Conservation (phyloP, 2,888 invertebrate genomes). For the Drosophila eohydei region DNA sequence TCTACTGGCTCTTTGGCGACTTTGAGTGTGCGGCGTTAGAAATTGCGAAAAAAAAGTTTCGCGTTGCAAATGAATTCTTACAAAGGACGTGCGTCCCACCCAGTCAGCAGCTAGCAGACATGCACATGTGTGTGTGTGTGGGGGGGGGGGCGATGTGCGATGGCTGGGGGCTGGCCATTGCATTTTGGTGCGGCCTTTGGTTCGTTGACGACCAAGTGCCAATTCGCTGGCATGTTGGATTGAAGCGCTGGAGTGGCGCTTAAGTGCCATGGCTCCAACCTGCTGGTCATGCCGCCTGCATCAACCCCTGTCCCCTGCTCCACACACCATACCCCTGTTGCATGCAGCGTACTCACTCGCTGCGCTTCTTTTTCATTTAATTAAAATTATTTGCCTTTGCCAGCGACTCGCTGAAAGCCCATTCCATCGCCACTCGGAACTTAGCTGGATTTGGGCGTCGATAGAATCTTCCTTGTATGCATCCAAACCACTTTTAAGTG, state of each 20-base stretch:
- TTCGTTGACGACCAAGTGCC: constrained; percentile 78
- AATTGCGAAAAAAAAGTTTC: constrained; percentile 79
- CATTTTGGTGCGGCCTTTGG: constrained; percentile 74
- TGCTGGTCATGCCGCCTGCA: constrained; percentile 23
- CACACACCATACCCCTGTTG: neutral
- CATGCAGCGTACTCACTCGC: constrained; percentile 29
- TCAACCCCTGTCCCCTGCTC: neutral
- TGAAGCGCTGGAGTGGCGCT: constrained; percentile 73
- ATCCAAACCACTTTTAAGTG: constrained; percentile 51
- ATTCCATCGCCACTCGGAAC: constrained; percentile 46
- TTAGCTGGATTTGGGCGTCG: constrained; percentile 59
- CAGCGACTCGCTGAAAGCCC: constrained; percentile 32
- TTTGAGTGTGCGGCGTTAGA: constrained; percentile 77
- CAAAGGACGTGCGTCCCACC: constrained; percentile 65
- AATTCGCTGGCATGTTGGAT: constrained; percentile 73
- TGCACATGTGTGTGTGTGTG: constrained; percentile 3
- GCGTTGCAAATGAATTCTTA: constrained; percentile 78
- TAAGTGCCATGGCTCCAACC: constrained; percentile 63
- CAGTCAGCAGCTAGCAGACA: constrained; percentile 20
- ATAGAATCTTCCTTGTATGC: constrained; percentile 34
- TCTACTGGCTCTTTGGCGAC: constrained; percentile 64
- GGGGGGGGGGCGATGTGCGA: neutral
- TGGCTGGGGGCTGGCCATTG: constrained; percentile 35
- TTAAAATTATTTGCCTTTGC: constrained; percentile 76
- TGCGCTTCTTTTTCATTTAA: constrained; percentile 77